These are phyloP conservation scores for Antechinus stuartii DNA, from an alignment of 2,113 vertebrate species.

Conservation along the genomic window DNA sequence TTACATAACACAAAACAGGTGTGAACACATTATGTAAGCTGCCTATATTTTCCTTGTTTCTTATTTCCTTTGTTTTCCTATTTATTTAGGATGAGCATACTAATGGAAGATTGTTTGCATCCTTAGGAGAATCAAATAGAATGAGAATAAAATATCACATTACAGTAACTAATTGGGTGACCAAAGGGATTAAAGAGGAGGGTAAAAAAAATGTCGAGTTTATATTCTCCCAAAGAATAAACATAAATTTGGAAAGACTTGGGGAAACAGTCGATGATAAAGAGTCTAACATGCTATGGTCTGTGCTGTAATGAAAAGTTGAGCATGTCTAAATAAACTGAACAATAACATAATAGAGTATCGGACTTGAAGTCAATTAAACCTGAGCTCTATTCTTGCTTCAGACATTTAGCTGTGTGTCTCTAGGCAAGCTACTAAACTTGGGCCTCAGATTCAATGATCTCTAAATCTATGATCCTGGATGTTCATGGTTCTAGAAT, in stretches of 20 bases:
- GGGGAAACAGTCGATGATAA: not conserved
- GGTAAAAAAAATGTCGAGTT: constrained; percentile 6
- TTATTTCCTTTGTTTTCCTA: not conserved
- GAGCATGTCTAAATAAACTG: not conserved
- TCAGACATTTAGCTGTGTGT: not conserved
- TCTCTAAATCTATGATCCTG: not conserved
- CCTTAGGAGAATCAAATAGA: not conserved
- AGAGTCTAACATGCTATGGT: not conserved
- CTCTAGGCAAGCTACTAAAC: not conserved
- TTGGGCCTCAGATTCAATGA: not conserved
- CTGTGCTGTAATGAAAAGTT: not conserved
- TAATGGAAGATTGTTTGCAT: not conserved
- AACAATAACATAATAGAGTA: not conserved
- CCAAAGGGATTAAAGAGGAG: not conserved
- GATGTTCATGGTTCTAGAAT: not conserved
- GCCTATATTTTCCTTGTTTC: not conserved
- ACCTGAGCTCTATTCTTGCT: not conserved
- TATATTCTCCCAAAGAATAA: not conserved
- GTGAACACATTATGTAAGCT: not conserved
- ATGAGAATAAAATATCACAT: not conserved
- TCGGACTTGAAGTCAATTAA: not conserved
- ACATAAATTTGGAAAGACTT: not conserved
- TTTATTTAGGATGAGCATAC: not conserved
- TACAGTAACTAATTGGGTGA: not conserved
- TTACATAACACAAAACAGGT: not conserved